Percentiles rank a stretch among this genome's conserved stretches.
Conservation (phyloP, 2,888 invertebrate genomes). For the Zaprionus lineosus region DNA sequence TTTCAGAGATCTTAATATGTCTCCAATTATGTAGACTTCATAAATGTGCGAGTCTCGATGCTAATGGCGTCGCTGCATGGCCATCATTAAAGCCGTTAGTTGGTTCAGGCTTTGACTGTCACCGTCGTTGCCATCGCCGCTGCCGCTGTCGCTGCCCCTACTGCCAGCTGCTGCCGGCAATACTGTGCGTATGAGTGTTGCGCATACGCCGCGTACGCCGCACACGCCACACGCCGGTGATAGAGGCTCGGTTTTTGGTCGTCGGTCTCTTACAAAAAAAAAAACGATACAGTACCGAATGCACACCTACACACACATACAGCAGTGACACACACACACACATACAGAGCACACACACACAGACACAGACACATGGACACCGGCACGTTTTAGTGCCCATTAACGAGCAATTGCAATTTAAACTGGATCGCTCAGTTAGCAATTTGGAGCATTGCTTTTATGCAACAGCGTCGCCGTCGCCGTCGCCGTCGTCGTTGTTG, state of each 20-base stretch:
- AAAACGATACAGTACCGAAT: conserved; percentile 35
- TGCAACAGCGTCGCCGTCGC: conserved; percentile 61
- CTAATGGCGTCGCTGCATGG: conserved; percentile 36
- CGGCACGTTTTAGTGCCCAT: conserved; percentile 81
- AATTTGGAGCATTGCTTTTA: conserved; percentile 80
- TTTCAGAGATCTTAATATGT: conserved; percentile 30
- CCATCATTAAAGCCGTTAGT: conserved; percentile 49
- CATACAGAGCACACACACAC: conserved; percentile 14
- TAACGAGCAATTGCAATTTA: conserved; percentile 82
- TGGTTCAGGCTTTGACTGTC: not conserved
- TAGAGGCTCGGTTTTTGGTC: conserved; percentile 47
- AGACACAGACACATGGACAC: conserved; percentile 51
- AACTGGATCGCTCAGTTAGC: conserved; percentile 81
- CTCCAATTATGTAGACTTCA: conserved; percentile 53
- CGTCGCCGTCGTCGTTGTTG: conserved; percentile 23
- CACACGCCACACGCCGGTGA: conserved; percentile 62
- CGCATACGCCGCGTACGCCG: conserved; percentile 66
- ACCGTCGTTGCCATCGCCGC: not conserved
- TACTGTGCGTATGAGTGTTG: conserved; percentile 71
- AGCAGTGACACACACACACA: conserved; percentile 3
- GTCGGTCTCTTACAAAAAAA: no score
- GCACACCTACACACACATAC: no score
- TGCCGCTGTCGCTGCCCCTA: conserved; percentile 30
- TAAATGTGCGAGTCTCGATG: conserved; percentile 23
- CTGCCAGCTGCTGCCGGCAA: conserved; percentile 9